Conservation (phyloP, 2,797 vertebrate species). For the Linurgus olivaceus region DNA sequence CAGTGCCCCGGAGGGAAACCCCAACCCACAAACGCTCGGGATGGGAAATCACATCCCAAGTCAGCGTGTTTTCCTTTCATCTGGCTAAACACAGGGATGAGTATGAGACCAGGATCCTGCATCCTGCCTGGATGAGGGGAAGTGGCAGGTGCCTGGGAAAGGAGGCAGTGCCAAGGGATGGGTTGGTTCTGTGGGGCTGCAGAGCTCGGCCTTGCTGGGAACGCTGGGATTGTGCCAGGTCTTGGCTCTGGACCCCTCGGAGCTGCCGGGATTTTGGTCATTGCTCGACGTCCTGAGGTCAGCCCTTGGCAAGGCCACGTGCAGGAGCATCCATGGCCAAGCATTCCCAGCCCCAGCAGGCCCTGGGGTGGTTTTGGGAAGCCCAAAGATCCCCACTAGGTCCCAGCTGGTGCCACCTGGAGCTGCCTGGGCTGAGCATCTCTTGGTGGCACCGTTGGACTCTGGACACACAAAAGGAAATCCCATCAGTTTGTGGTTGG, state of each 20-base stretch:
- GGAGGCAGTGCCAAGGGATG: not conserved
- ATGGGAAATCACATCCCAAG: not conserved
- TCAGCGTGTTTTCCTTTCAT: not conserved
- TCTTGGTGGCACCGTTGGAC: rapidly evolving
- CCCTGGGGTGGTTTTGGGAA: not conserved
- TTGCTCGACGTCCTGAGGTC: rapidly evolving
- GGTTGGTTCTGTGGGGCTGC: not conserved
- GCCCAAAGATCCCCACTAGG: not conserved
- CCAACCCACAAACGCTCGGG: not conserved
- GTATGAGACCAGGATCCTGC: not conserved
- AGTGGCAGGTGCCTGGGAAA: not conserved
- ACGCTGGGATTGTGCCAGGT: rapidly evolving
- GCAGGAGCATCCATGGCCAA: rapidly evolving
- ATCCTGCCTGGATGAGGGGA: rapidly evolving
- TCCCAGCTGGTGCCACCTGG: rapidly evolving
- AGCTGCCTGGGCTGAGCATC: not conserved
- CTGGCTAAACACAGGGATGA: rapidly evolving
- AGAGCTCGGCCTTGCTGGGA: not conserved
- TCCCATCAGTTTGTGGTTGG: rapidly evolving
- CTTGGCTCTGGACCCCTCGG: rapidly evolving
- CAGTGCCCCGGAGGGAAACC: not conserved
- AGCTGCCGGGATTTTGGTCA: rapidly evolving
- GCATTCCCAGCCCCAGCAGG: not conserved
- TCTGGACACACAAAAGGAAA: rapidly evolving
- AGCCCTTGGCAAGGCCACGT: not conserved